phyloP scores from a whole-genome alignment of 2,113 vertebrate genomes.

The Fulica atra region DNA sequence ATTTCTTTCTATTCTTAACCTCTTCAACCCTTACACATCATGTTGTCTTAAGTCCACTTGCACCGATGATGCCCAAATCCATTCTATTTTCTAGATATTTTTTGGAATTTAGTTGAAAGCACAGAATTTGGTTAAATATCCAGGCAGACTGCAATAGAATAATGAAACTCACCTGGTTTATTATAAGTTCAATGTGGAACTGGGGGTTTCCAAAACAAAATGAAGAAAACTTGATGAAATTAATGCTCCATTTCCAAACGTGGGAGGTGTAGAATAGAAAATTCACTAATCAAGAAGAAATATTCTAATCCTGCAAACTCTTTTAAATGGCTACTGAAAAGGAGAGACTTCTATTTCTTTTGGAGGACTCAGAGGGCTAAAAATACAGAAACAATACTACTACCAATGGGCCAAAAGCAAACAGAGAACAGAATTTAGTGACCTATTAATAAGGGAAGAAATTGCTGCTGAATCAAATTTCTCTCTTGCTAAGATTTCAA shows the following conservation, averaged over 20 bases:
- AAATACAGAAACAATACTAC: not conserved
- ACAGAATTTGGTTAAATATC: not conserved
- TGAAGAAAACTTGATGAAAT: not conserved
- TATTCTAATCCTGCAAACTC: not conserved
- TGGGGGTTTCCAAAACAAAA: not conserved
- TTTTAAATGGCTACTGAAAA: not conserved
- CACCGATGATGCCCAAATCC: not conserved
- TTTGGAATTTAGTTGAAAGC: not conserved
- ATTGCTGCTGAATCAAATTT: constrained; percentile 32
- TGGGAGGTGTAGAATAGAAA: not conserved
- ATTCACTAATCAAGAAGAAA: not conserved
- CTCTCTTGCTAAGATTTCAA: constrained; percentile 28
- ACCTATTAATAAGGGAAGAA: not conserved
- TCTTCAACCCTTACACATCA: not conserved
- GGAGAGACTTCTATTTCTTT: not conserved
- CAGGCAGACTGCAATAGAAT: not conserved
- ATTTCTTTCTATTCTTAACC: not conserved
- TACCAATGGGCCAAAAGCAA: constrained; percentile 14
- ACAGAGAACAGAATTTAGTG: constrained; percentile 24
- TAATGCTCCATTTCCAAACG: not conserved
- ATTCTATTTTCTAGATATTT: not conserved
- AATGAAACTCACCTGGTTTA: not conserved
- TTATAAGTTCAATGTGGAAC: not conserved
- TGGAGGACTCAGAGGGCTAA: not conserved
- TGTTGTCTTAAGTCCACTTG: not conserved